Evolutionary conservation across 35 echinoderm and acorn worm genomes (phyloP).

Genomic region (Stichopus chloronotus): DNA sequence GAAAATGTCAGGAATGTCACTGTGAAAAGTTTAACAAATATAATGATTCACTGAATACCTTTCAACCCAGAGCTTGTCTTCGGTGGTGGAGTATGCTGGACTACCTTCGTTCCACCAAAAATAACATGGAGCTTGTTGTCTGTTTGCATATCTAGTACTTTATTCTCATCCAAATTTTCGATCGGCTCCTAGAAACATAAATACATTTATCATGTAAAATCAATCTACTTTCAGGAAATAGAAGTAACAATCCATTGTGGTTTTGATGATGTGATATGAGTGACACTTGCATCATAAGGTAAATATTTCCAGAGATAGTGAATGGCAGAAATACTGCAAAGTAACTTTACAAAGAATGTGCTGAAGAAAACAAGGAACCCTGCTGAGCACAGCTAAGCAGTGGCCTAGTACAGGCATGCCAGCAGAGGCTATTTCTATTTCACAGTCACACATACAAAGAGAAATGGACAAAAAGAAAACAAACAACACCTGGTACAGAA

Average conservation of each 20-base stretch:
- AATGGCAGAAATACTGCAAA: too few relatives aligned
- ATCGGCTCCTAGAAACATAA: slow-evolving; percentile 74
- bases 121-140: slow-evolving; percentile 87
- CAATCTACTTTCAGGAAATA: neutral
- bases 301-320: neutral
- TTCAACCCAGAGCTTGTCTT: slow-evolving; percentile 57
- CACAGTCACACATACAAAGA: too few relatives aligned
- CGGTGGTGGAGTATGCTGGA: slow-evolving; percentile 91
- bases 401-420: too few relatives aligned
- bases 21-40: neutral
- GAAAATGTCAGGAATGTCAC: too few relatives aligned
- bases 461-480: too few relatives aligned
- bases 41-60: neutral
- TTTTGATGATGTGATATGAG: neutral
- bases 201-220: neutral
- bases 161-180: slow-evolving; percentile 66
- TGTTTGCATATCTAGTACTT: slow-evolving; percentile 62
- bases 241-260: neutral
- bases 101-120: slow-evolving; percentile 96
- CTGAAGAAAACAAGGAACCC: too few relatives aligned
- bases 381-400: too few relatives aligned
- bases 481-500: too few relatives aligned
- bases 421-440: too few relatives aligned
- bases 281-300: neutral
- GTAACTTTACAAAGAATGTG: too few relatives aligned